Conservation (phyloP, 2,113 vertebrate genomes). For the Hirundichthys speculiger region DNA sequence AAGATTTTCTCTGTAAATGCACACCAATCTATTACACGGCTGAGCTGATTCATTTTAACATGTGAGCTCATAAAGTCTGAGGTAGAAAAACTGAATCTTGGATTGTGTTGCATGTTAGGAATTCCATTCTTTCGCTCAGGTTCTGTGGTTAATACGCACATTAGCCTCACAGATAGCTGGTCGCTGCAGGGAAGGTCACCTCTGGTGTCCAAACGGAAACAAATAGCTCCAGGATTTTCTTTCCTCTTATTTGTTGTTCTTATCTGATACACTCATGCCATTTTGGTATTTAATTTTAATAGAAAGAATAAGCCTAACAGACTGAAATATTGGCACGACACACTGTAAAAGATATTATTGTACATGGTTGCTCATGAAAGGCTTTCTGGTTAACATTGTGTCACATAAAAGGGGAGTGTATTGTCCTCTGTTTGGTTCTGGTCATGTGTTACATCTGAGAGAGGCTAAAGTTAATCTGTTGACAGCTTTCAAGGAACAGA, state of each 20-base stretch:
- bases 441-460: slow-evolving; percentile 3
- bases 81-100: too few species aligned
- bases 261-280: slow-evolving; percentile 39
- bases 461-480: slow-evolving; percentile 5
- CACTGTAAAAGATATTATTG: slow-evolving; percentile 8
- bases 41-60: too few species aligned
- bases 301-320: slow-evolving; percentile 40
- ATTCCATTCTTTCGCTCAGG: background rate
- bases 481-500: slow-evolving; percentile 18
- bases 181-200: slow-evolving; percentile 52
- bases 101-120: too few species aligned
- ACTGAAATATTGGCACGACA: background rate
- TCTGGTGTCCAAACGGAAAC: slow-evolving; percentile 31
- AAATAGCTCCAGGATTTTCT: slow-evolving; percentile 27
- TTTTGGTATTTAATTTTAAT: slow-evolving; percentile 31
- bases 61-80: too few species aligned
- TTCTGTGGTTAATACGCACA: slow-evolving; percentile 36
- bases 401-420: background rate
- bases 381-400: slow-evolving; percentile 1
- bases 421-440: slow-evolving; percentile 17
- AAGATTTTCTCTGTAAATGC: background rate
- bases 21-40: too few species aligned
- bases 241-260: slow-evolving; percentile 28
- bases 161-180: slow-evolving; percentile 38
- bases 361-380: slow-evolving; percentile 13